Evolutionary conservation across 1,140 invertebrate species (phyloP).

Genomic region (Chionoecetes opilio): DNA sequence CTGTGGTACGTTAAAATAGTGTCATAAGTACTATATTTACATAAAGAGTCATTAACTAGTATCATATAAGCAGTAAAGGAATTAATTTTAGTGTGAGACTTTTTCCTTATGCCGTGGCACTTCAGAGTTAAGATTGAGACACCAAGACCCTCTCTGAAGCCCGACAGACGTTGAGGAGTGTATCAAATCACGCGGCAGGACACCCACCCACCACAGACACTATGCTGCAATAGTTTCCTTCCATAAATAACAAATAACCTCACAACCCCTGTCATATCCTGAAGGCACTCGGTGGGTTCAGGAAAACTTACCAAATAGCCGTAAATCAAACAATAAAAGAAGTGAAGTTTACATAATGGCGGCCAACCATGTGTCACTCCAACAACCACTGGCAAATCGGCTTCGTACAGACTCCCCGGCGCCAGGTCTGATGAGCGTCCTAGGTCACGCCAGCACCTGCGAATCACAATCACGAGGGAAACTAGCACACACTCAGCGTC

Average conservation of each 20-base stretch:
- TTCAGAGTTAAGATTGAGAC: not conserved
- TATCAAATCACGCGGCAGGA: not conserved
- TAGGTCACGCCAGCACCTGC: not conserved
- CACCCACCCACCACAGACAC: not conserved
- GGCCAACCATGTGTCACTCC: not conserved
- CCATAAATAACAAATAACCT: not conserved
- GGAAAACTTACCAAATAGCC: not conserved
- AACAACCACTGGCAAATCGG: not conserved
- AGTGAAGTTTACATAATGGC: not conserved
- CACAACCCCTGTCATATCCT: not conserved
- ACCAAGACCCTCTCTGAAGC: not conserved
- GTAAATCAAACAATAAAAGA: conserved; percentile 1
- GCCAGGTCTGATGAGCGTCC: not conserved
- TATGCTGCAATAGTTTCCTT: not conserved
- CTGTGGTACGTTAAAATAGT: no score
- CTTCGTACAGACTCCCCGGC: not conserved
- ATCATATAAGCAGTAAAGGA: no score
- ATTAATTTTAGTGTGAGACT: not conserved
- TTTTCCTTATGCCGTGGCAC: not conserved
- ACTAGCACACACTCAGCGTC: not conserved
- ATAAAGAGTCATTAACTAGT: no score
- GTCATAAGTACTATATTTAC: no score
- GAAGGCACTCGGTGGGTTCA: not conserved
- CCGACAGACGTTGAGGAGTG: not conserved
- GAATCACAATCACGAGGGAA: not conserved